phyloP scores from a whole-genome alignment of 92 coral and sea anemone species.

The Nematostella vectensis region DNA sequence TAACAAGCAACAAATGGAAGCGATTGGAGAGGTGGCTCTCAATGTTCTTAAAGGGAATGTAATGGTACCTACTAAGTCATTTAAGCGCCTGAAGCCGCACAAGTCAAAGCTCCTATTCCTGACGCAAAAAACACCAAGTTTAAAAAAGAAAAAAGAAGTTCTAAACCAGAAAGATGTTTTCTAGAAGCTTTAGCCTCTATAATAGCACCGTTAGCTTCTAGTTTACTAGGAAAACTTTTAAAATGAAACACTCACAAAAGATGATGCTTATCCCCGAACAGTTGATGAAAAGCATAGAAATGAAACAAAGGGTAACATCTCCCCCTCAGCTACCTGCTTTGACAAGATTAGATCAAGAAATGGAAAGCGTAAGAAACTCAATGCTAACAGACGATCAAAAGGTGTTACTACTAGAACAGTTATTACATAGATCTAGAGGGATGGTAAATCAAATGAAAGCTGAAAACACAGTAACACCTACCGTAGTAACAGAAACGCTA shows the following conservation, averaged over 20 bases:
- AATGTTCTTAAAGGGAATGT: not conserved
- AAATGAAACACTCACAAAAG: constrained; percentile 19
- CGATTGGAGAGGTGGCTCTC: not conserved
- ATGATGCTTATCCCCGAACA: constrained; percentile 18
- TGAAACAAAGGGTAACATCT: constrained; percentile 13
- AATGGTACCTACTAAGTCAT: not conserved
- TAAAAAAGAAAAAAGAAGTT: constrained; percentile 3
- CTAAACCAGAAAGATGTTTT: constrained; percentile 19
- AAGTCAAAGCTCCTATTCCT: constrained; percentile 1
- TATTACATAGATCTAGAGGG: not conserved
- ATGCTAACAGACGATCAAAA: not conserved
- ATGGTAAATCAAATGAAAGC: not conserved
- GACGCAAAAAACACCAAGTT: not conserved
- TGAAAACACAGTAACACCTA: not conserved
- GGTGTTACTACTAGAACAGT: not conserved
- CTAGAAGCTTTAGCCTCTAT: constrained; percentile 10
- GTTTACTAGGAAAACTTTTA: constrained; percentile 1
- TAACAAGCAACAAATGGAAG: not conserved
- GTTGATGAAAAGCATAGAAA: constrained; percentile 14
- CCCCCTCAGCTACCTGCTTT: constrained; percentile 6
- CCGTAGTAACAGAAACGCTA: not conserved
- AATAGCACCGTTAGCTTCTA: not conserved
- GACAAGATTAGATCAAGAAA: not conserved
- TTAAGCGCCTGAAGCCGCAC: constrained; percentile 16
- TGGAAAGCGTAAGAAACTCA: not conserved